Evolutionary conservation across 2,113 vertebrate species (phyloP).

Genomic region (Takifugu bimaculatus): DNA sequence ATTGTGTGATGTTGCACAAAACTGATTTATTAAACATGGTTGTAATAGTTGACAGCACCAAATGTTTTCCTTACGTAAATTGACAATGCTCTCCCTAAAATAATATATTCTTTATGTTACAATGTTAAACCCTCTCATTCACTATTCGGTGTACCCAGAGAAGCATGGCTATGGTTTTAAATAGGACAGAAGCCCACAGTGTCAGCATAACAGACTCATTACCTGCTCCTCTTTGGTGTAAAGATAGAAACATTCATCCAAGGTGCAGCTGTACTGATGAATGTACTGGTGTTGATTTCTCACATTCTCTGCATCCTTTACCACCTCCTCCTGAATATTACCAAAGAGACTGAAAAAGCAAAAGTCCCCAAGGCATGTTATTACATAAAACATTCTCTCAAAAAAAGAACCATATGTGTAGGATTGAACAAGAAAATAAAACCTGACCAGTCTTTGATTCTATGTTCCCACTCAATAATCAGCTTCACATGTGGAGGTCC

Average conservation of each 20-base stretch:
- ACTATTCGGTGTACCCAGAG: too few species aligned
- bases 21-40: too few species aligned
- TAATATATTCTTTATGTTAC: too few species aligned
- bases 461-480: conserved; percentile 85
- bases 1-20: too few species aligned
- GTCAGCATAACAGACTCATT: not conserved
- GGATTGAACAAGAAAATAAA: not conserved
- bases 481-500: conserved; percentile 89
- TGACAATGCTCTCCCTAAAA: too few species aligned
- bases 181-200: not conserved
- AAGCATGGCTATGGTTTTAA: not conserved
- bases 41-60: too few species aligned
- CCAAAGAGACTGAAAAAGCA: conserved; percentile 82
- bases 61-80: too few species aligned
- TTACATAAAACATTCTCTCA: too few species aligned
- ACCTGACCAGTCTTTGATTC: conserved; percentile 87
- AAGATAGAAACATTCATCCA: conserved; percentile 94
- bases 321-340: conserved; percentile 86
- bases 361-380: too few species aligned
- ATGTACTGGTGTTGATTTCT: conserved; percentile 83
- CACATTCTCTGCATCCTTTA: conserved; percentile 86
- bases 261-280: conserved; percentile 87
- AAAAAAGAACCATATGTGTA: too few species aligned
- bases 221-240: conserved; percentile 99
- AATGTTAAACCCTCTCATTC: too few species aligned